These are phyloP conservation scores for Trematomus loennbergii DNA, from an alignment of 2,113 vertebrate species.

Conservation along the genomic window DNA sequence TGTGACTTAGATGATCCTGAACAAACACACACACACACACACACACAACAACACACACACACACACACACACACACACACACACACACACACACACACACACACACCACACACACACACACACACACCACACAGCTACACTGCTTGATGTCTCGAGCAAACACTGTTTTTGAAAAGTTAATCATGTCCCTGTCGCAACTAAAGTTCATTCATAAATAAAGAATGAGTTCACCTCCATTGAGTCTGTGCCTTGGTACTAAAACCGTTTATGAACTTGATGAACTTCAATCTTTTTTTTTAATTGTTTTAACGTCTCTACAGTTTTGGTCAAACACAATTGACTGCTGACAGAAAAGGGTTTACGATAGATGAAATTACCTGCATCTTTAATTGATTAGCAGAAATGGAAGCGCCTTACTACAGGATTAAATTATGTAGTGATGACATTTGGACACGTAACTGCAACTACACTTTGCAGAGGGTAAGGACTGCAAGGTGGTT, in stretches of 20 bases:
- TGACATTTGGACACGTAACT: too few species aligned
- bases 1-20: not conserved
- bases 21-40: too few species aligned
- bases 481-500: too few species aligned
- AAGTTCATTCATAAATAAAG: not conserved
- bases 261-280: not conserved
- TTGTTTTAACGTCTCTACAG: not conserved
- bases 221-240: not conserved
- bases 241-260: not conserved
- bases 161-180: not conserved
- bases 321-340: not conserved
- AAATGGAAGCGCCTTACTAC: not conserved
- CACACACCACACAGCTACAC: not conserved
- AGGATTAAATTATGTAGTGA: too few species aligned
- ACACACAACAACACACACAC: too few species aligned
- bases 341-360: not conserved
- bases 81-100: too few species aligned
- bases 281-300: not conserved
- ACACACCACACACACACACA: not conserved
- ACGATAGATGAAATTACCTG: not conserved
- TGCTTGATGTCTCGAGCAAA: not conserved
- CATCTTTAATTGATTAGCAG: not conserved
- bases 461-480: too few species aligned
- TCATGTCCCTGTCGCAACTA: not conserved
- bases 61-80: too few species aligned